A percentile compares a stretch with the other conserved stretches of the same genome.
phyloP scores from a whole-genome alignment of 2,113 vertebrate species.

The Leiothrix lutea region DNA sequence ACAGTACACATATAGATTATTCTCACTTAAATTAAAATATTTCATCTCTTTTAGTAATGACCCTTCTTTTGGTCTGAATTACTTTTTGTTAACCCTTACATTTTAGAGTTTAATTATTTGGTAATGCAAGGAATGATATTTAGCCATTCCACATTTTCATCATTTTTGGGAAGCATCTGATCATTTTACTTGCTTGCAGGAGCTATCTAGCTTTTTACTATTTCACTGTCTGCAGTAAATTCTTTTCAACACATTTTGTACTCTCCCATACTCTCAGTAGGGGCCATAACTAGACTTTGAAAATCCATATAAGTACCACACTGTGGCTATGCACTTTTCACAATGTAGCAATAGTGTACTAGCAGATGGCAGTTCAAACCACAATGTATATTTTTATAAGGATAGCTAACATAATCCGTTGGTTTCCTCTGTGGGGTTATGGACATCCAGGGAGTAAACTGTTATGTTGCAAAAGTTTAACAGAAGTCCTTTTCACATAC shows the following conservation, averaged over 20 bases:
- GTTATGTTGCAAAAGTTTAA: not conserved
- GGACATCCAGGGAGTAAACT: not conserved
- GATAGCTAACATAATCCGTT: not conserved
- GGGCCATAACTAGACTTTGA: not conserved
- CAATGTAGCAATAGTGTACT: not conserved
- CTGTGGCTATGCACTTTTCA: not conserved
- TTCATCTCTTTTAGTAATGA: not conserved
- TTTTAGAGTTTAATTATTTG: not conserved
- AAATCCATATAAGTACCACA: not conserved
- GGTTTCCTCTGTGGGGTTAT: not conserved
- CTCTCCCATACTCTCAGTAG: rapidly evolving
- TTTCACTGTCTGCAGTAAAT: not conserved
- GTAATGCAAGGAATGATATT: not conserved
- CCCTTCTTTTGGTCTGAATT: not conserved
- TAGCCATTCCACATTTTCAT: not conserved
- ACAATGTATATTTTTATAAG: not conserved
- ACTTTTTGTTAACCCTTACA: not conserved
- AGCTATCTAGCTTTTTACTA: not conserved
- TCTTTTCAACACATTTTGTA: not conserved
- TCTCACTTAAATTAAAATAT: not conserved
- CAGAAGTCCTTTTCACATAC: not conserved
- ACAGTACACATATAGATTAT: not conserved
- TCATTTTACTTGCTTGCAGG: not conserved
- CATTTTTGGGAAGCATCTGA: not conserved
- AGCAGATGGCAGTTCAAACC: not conserved